phyloP scores from a whole-genome alignment of 2,113 vertebrate species.

The Onychostoma macrolepis region DNA sequence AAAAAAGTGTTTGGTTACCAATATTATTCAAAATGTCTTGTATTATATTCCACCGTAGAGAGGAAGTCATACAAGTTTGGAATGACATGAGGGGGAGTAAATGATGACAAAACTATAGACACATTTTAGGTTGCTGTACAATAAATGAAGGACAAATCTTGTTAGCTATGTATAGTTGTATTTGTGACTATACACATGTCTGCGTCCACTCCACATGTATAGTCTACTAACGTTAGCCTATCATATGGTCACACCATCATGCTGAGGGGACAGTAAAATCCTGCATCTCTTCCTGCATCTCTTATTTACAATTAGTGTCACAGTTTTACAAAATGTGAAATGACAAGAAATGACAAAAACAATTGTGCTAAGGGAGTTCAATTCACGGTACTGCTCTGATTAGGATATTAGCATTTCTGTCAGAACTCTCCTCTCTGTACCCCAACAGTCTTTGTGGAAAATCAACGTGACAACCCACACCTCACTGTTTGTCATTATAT shows the following conservation, averaged over 20 bases:
- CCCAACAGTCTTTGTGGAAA: conserved; percentile 34
- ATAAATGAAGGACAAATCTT: background rate
- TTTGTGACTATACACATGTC: background rate
- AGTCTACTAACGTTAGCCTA: background rate
- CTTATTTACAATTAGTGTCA: background rate
- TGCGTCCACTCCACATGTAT: background rate
- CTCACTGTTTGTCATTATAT: conserved; percentile 61
- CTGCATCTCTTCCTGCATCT: background rate
- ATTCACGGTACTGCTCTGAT: background rate
- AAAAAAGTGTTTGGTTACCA: background rate
- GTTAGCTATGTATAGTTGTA: background rate
- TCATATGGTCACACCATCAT: background rate
- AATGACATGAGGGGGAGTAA: background rate
- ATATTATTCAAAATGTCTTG: background rate
- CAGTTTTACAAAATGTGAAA: conserved; percentile 8
- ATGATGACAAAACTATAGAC: too few species aligned
- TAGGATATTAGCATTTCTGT: conserved; percentile 57
- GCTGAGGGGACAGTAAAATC: background rate
- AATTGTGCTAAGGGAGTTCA: conserved; percentile 1
- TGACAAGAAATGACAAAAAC: background rate
- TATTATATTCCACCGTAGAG: background rate
- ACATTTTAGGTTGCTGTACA: background rate
- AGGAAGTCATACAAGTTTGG: background rate
- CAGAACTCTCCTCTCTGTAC: conserved; percentile 55
- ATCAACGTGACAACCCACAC: conserved; percentile 59